A percentile compares a stretch with the other conserved stretches of the same genome.
These are phyloP conservation scores for Nomada fucata DNA, from an alignment of 2,888 invertebrate genomes.

Conservation along the genomic window DNA sequence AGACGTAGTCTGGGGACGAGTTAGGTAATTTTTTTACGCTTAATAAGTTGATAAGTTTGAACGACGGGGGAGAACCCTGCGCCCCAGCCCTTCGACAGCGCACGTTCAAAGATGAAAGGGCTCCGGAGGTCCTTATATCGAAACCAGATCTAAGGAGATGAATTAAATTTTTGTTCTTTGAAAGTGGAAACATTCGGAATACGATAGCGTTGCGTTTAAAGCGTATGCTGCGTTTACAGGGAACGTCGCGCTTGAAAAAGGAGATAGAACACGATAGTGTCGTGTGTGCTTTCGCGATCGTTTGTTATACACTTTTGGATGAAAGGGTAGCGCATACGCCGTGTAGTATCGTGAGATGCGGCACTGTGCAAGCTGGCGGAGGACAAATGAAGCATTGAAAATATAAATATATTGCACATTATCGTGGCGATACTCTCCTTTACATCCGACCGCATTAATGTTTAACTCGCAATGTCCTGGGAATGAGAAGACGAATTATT, in stretches of 20 bases:
- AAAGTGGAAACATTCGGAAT: neutral
- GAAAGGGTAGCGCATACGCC: too few relatives aligned
- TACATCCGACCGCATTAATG: too few relatives aligned
- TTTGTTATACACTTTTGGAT: too few relatives aligned
- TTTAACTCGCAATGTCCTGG: too few relatives aligned
- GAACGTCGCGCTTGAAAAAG: neutral
- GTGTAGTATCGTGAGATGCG: too few relatives aligned
- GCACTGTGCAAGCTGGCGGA: too few relatives aligned
- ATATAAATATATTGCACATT: too few relatives aligned
- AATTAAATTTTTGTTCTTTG: neutral
- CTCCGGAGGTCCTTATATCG: neutral
- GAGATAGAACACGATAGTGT: neutral
- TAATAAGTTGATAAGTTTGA: constrained; percentile 23
- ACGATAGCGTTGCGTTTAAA: neutral
- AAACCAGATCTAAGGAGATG: neutral
- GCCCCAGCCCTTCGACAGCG: too few relatives aligned
- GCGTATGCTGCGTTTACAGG: neutral
- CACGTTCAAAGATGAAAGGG: neutral
- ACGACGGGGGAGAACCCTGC: neutral
- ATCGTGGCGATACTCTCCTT: too few relatives aligned
- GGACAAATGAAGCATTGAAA: too few relatives aligned
- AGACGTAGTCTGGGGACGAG: neutral
- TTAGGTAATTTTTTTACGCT: constrained; percentile 5
- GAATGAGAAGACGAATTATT: too few relatives aligned
- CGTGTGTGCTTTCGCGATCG: neutral